These are phyloP conservation scores for Trichoplusia ni DNA, from an alignment of 1,140 invertebrate genomes.

Conservation along the genomic window DNA sequence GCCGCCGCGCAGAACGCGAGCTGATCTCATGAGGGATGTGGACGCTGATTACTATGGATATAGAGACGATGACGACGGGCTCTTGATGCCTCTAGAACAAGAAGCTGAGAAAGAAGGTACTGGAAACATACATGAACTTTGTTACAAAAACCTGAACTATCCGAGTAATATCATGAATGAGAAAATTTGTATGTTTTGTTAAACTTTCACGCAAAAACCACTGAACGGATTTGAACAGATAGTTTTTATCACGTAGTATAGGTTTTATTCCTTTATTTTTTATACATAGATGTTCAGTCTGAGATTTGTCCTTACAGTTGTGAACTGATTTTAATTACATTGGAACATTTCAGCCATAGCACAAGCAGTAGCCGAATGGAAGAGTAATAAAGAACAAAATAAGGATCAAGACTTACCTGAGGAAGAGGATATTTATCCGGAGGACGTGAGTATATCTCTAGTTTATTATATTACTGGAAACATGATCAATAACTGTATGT, in stretches of 20 bases:
- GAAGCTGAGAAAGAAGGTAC: conserved; percentile 87
- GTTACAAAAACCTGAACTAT: not conserved
- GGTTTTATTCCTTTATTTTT: too few relatives aligned
- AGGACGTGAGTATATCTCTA: conserved; percentile 76
- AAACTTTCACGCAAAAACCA: too few relatives aligned
- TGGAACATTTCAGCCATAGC: conserved; percentile 80
- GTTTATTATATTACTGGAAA: too few relatives aligned
- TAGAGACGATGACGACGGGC: conserved; percentile 98
- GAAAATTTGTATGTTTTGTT: too few relatives aligned
- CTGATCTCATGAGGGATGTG: conserved; percentile 98
- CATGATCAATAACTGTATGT: too few relatives aligned
- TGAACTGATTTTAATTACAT: too few relatives aligned
- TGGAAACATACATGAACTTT: too few relatives aligned
- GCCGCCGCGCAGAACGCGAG: conserved; percentile 94
- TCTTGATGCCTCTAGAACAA: conserved; percentile 94
- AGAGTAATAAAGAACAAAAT: conserved; percentile 83
- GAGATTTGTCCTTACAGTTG: too few relatives aligned
- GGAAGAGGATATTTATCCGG: conserved; percentile 81
- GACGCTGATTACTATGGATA: conserved; percentile 99
- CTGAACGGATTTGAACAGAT: too few relatives aligned
- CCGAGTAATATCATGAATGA: too few relatives aligned
- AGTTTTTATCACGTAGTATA: too few relatives aligned
- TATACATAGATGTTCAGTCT: too few relatives aligned
- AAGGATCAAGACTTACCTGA: conserved; percentile 76
- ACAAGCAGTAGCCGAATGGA: conserved; percentile 85